phyloP scores from a whole-genome alignment of 1,140 invertebrate genomes.

The Drosophila busckii region DNA sequence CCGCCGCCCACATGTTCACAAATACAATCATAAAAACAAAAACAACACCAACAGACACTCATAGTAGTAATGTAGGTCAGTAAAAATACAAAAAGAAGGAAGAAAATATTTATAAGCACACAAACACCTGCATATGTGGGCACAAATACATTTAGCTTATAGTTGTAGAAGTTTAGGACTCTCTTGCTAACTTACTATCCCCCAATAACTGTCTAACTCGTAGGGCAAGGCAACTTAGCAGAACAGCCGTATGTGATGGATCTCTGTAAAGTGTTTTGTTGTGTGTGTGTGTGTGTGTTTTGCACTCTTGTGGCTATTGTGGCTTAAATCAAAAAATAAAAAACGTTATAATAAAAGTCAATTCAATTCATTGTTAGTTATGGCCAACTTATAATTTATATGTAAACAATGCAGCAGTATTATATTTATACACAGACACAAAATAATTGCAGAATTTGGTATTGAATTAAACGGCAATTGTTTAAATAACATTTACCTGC shows the following conservation, averaged over 20 bases:
- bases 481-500: slow-evolving; percentile 11
- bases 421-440: no score
- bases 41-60: slow-evolving; percentile 1
- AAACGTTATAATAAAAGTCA: no score
- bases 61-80: slow-evolving; percentile 73
- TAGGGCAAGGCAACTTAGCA: slow-evolving; percentile 27
- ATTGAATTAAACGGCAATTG: no score
- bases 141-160: not conserved
- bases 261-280: not conserved
- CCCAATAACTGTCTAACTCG: no score
- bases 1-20: slow-evolving; percentile 22
- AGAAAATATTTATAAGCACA: not conserved
- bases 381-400: no score
- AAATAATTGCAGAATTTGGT: no score
- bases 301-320: slow-evolving; percentile 38
- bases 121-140: not conserved
- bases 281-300: slow-evolving; percentile 5
- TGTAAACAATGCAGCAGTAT: no score
- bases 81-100: slow-evolving; percentile 39
- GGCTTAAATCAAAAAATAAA: slow-evolving; percentile 65
- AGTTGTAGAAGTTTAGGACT: no score
- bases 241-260: slow-evolving; percentile 21
- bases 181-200: no score
- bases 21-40: slow-evolving; percentile 13
- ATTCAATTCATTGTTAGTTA: no score